Conservation (phyloP, 2,888 invertebrate species). For the Torymus aiolomorphi region DNA sequence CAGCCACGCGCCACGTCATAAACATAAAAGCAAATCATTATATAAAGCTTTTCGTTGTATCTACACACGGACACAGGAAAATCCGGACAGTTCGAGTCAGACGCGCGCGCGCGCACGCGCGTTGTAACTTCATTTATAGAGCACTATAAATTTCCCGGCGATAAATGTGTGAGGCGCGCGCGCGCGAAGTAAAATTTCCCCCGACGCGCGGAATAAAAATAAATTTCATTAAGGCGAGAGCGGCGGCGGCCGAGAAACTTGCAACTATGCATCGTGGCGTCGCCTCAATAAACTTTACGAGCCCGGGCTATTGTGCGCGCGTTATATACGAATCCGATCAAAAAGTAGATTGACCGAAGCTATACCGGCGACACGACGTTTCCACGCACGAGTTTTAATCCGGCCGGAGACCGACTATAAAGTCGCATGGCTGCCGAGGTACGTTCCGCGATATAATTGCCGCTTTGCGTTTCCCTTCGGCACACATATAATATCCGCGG, state of each 20-base stretch:
- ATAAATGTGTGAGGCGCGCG: conserved; percentile 34
- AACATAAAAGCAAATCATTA: conserved; percentile 44
- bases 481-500: background rate
- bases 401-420: conserved; percentile 12
- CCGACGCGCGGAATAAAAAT: conserved; percentile 45
- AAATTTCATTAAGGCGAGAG: conserved; percentile 43
- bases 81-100: conserved; percentile 21
- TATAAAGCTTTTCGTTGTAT: conserved; percentile 19
- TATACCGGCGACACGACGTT: background rate
- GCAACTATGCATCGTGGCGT: background rate
- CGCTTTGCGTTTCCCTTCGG: background rate
- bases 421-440: background rate
- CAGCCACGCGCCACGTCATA: conserved; percentile 1
- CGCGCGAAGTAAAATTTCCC: conserved; percentile 49
- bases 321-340: conserved; percentile 34
- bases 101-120: background rate
- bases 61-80: conserved; percentile 3
- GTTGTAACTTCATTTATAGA: conserved; percentile 42
- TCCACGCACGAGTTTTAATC: conserved; percentile 20
- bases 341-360: conserved; percentile 21
- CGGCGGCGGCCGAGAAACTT: background rate
- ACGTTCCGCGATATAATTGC: background rate
- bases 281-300: conserved; percentile 48
- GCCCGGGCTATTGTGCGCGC: conserved; percentile 18
- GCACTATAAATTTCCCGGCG: conserved; percentile 45